phyloP scores from a whole-genome alignment of 2,113 vertebrate genomes.

The Sisor rabdophorus region DNA sequence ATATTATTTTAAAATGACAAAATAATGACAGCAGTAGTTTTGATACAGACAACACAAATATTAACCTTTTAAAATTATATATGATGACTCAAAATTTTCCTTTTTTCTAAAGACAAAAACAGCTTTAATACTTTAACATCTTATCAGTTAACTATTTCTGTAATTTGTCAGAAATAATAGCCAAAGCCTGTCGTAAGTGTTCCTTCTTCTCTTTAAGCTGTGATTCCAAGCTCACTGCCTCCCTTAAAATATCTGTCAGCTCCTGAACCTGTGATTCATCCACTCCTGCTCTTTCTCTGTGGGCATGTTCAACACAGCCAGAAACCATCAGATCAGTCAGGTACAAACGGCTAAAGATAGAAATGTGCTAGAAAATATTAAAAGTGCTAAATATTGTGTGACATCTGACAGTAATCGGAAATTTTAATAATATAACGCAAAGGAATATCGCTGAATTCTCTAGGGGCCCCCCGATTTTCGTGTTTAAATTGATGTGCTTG shows the following conservation, averaged over 20 bases:
- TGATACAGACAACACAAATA: neutral
- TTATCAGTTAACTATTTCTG: conserved; percentile 41
- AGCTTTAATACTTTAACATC: neutral
- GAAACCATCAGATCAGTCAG: neutral
- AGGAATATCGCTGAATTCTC: too few species aligned
- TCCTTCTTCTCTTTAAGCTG: conserved; percentile 66
- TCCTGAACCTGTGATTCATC: conserved; percentile 61
- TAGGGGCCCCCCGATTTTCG: too few species aligned
- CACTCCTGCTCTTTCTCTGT: conserved; percentile 55
- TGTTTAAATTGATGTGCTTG: too few species aligned
- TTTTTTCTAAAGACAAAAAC: neutral
- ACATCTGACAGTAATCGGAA: too few species aligned
- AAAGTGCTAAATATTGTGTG: too few species aligned
- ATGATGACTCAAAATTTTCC: neutral
- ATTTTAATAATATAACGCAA: too few species aligned
- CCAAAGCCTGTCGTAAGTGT: conserved; percentile 57
- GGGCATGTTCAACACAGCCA: neutral
- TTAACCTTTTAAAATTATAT: neutral
- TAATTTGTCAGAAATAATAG: conserved; percentile 66
- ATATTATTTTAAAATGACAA: neutral
- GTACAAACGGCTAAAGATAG: neutral
- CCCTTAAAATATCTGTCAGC: conserved; percentile 61
- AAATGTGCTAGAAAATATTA: too few species aligned
- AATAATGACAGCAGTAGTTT: too few species aligned
- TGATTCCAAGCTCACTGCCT: conserved; percentile 59